Percentiles rank a stretch among this genome's conserved stretches.
phyloP scores from a whole-genome alignment of 2,113 vertebrate genomes.

The Turnix velox region DNA sequence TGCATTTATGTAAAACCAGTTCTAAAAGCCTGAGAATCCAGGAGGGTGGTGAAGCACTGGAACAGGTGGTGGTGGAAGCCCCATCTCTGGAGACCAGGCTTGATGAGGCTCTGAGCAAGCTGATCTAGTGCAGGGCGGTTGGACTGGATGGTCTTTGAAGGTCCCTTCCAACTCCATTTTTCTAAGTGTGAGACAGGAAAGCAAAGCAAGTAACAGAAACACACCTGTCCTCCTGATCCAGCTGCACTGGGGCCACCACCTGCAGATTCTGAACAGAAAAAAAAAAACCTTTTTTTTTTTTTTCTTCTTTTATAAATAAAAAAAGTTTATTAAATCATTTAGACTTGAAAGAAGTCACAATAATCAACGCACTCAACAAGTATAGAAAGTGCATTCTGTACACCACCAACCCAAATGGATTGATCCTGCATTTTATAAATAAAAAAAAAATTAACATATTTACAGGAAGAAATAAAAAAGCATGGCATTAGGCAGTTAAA shows the following conservation, averaged over 20 bases:
- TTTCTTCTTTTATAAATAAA: conserved; percentile 59
- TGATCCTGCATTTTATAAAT: conserved; percentile 93
- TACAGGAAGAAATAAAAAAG: conserved; percentile 76
- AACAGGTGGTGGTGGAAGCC: no score
- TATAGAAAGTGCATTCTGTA: conserved; percentile 83
- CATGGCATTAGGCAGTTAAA: conserved; percentile 61
- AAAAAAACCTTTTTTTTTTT: not conserved
- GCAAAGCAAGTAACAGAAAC: not conserved
- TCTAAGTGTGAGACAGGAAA: not conserved
- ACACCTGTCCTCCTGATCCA: not conserved
- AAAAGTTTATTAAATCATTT: conserved; percentile 95
- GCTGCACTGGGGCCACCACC: not conserved
- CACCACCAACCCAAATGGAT: conserved; percentile 96
- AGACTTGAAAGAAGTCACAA: conserved; percentile 99
- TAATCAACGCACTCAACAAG: conserved; percentile 85
- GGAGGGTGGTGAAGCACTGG: no score
- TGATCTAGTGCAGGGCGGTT: no score
- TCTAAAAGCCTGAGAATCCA: not conserved
- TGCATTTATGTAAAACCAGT: not conserved
- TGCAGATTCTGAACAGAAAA: conserved; percentile 7
- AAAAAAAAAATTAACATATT: conserved; percentile 89
- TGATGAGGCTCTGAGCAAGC: no score
- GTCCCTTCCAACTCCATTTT: no score
- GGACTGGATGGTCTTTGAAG: no score
- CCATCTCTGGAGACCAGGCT: no score